Conservation (phyloP, 2,797 vertebrate genomes). For the Notamacropus eugenii region DNA sequence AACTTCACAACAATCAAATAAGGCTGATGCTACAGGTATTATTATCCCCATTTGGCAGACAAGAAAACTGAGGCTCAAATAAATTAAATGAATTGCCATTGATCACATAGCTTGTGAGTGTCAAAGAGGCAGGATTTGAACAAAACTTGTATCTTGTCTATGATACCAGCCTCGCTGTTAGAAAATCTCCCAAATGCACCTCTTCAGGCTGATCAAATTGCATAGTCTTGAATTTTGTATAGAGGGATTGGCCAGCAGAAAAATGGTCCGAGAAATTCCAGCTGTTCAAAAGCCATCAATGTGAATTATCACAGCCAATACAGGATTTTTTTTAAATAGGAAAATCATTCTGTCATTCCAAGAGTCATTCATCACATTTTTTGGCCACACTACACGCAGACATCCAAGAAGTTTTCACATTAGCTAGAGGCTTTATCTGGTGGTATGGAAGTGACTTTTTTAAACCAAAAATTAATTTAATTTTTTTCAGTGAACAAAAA, state of each 20-base stretch:
- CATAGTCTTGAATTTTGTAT: background rate
- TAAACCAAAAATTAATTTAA: background rate
- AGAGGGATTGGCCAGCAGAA: background rate
- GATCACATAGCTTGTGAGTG: too few relatives aligned
- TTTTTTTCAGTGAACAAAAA: background rate
- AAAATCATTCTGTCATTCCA: background rate
- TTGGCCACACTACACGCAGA: background rate
- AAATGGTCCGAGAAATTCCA: background rate
- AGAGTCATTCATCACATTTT: background rate
- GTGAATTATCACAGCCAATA: background rate
- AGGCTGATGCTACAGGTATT: background rate
- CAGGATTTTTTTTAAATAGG: background rate
- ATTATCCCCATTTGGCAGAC: background rate
- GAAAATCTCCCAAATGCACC: background rate
- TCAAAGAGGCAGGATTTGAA: background rate
- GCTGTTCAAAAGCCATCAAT: background rate
- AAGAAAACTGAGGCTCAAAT: background rate
- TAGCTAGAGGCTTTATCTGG: background rate
- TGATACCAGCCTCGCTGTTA: background rate
- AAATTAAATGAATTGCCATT: background rate
- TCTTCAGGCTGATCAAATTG: background rate
- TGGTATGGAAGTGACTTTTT: background rate
- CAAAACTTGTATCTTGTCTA: background rate
- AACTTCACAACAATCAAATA: background rate
- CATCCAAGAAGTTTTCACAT: background rate